Conservation (phyloP, 2,888 invertebrate species). For the Melanophora roralis region DNA sequence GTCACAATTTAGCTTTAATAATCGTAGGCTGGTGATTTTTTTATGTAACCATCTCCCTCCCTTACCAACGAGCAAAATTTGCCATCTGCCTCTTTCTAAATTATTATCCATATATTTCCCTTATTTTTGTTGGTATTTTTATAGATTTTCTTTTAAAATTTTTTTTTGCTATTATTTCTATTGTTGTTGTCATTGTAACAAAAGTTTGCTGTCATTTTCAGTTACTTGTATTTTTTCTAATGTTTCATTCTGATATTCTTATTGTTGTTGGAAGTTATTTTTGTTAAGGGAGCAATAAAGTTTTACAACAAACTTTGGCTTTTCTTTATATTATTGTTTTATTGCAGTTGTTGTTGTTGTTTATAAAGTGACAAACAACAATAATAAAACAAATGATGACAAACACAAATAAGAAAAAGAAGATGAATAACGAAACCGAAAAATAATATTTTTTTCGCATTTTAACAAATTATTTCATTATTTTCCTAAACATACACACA, state of each 20-base stretch:
- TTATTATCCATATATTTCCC: slow-evolving; percentile 35
- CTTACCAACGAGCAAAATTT: neutral
- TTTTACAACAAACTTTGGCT: slow-evolving; percentile 35
- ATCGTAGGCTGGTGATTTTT: slow-evolving; percentile 20
- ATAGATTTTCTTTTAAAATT: slow-evolving; percentile 17
- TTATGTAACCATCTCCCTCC: neutral
- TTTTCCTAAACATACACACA: slow-evolving; percentile 38
- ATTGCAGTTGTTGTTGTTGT: slow-evolving; percentile 1
- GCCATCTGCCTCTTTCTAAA: neutral
- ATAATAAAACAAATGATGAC: slow-evolving; percentile 16
- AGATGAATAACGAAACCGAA: too few species aligned
- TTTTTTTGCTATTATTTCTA: slow-evolving; percentile 2
- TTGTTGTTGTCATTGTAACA: slow-evolving; percentile 44
- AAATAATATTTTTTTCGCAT: slow-evolving; percentile 55
- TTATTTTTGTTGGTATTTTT: slow-evolving; percentile 27
- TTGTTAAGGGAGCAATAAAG: slow-evolving; percentile 57
- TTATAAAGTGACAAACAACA: slow-evolving; percentile 29
- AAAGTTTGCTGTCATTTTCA: slow-evolving; percentile 55
- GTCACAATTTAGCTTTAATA: slow-evolving; percentile 46
- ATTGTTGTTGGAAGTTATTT: slow-evolving; percentile 42
- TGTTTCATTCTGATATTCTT: neutral
- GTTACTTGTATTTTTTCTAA: slow-evolving; percentile 38
- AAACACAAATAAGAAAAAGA: neutral
- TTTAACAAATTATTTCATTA: too few species aligned
- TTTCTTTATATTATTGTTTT: slow-evolving; percentile 2